Percentiles rank a stretch among this genome's conserved stretches.
These are phyloP conservation scores for Addax nasomaculatus DNA, from an alignment of 2,113 vertebrate species.

Conservation along the genomic window DNA sequence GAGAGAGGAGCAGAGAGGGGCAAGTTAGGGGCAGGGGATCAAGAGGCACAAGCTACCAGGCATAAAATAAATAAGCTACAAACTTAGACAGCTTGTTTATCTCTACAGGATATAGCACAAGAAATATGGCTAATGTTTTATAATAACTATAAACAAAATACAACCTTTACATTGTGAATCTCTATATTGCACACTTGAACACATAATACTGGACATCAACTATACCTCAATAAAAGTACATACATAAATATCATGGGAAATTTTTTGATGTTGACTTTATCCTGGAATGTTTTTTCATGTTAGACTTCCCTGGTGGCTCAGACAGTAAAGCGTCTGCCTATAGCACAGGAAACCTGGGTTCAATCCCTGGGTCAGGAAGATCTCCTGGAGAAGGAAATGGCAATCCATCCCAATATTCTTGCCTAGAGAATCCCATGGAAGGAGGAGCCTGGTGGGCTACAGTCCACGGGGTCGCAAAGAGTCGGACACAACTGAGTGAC, in stretches of 20 bases:
- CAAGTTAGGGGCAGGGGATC: not conserved
- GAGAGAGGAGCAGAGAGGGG: not conserved
- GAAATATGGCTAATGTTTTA: not conserved
- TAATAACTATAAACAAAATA: not conserved
- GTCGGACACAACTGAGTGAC: rapidly evolving
- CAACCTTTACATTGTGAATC: not conserved
- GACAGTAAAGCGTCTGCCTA: not conserved
- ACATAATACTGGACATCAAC: not conserved
- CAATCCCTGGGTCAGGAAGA: not conserved
- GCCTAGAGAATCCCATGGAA: not conserved
- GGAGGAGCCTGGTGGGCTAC: not conserved
- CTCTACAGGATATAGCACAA: not conserved
- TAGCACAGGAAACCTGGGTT: rapidly evolving
- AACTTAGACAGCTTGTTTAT: not conserved
- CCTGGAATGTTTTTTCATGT: not conserved
- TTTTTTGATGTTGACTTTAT: not conserved
- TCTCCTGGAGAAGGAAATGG: not conserved
- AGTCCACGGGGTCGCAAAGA: not conserved
- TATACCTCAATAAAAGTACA: not conserved
- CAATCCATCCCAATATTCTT: not conserved
- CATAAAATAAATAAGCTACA: not conserved
- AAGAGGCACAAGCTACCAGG: not conserved
- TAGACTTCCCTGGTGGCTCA: not conserved
- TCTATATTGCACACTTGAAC: not conserved
- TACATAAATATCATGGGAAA: not conserved